Evolutionary conservation across 2,113 vertebrate genomes (phyloP).

Genomic region (Xerus inauris): DNA sequence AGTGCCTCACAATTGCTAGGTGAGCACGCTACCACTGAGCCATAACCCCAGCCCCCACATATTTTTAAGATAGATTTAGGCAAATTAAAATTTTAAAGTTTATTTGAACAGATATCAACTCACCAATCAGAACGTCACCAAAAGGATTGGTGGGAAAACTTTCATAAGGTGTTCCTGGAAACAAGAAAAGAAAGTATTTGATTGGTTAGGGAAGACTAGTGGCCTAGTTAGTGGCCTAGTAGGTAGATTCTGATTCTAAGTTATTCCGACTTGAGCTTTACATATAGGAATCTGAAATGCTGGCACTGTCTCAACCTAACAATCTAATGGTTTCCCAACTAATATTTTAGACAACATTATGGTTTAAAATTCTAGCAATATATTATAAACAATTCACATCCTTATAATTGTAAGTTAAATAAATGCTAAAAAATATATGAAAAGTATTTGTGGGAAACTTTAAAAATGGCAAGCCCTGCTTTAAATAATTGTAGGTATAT

Average conservation of each 20-base stretch:
- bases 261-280: not conserved
- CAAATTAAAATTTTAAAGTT: not conserved
- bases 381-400: not conserved
- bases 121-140: too few relatives aligned
- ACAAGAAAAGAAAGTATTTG: too few relatives aligned
- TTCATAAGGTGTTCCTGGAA: not conserved
- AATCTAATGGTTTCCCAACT: not conserved
- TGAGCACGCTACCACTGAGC: too few relatives aligned
- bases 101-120: not conserved
- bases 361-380: not conserved
- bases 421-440: not conserved
- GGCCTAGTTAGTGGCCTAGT: not conserved
- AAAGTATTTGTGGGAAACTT: not conserved
- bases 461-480: not conserved
- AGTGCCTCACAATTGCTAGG: too few relatives aligned
- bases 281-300: not conserved
- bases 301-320: not conserved
- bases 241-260: not conserved
- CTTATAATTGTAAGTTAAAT: not conserved
- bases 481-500: not conserved
- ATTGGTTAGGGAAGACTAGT: not conserved
- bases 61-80: not conserved
- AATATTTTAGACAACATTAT: not conserved
- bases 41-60: too few relatives aligned
- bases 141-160: not conserved